Base-by-base conservation (phyloP, 1,140 invertebrate genomes). In the Pseudachorutes palmiensis region DNA sequence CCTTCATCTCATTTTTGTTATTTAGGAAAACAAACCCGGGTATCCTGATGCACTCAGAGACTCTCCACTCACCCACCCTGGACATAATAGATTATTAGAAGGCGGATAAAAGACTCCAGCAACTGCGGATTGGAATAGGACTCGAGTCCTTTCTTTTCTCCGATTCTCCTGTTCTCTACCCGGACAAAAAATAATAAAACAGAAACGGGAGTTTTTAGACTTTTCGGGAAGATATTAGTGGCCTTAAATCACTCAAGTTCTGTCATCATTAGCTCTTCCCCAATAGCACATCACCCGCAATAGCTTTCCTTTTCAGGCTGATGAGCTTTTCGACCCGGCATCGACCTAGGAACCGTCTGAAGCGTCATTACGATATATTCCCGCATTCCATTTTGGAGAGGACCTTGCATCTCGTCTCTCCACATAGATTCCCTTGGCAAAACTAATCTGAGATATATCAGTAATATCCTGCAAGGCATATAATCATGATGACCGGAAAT, bases 241-340 rank as follows among this genome's bases (percentile, higher is more conserved):
- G 57, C 61, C 57, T 33, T 69, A 69, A 69, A 69, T 69, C 67
- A 69, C 63, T 69, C 67, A 69, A 45, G n/a, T 55, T 65, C 49
- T 69, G 67, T 69, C 67, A 65, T 69, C 67, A 69, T 69, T 69
- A 69, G 67, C 63, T 64, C 62, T 64, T 69, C 63, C 60, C 61
- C 32, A 41, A 41, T 41, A 41, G 19, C 36, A 41, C 19, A n/a
- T n/a, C n/a, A 41, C 36, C 36, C 36, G 36, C 36, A 41, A 41
- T 41, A 41, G 5, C 36, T 9, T 19, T 41, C 36, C 36, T 41
- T 19, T 5, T 41, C 19, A 19, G 36, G 36, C 36, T 41, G 36
- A 41, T 41, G 36, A 41, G 36, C 36, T 41, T 41, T 41, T 41
- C 36, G n/a, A n/a, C n/a, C n/a, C 36, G 5, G 19, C 5, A 41